Base-by-base conservation (phyloP, 2,113 vertebrate species). In the Plectropomus leopardus region DNA sequence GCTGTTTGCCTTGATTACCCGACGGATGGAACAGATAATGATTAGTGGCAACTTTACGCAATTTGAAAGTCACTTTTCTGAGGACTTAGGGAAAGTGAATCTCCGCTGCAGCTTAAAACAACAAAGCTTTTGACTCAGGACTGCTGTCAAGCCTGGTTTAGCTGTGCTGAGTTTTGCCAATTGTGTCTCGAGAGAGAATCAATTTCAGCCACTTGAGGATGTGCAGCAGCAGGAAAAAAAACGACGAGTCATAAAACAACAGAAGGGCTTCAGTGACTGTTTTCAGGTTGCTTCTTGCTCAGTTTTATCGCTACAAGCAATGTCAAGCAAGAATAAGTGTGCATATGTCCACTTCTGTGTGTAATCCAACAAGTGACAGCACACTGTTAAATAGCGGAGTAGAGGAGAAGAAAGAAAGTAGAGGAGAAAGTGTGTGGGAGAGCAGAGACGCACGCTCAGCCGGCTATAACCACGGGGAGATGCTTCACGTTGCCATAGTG, bases 401-500 rank as follows among this genome's bases (percentile, higher is more conserved):
- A 9, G 26, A 24, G 21, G 21, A 42, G 48, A 57, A 58, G 53
- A 80, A 45, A 34, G 55, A 21, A 54, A 26, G 58, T 32, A 16
- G 44, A 72, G 69, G 40, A 88, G 80, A 72, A 86, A 79, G 72
- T 76, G 86, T 85, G 87, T 83, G 85, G 87, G 86, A 85, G 84
- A 84, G 34, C 47, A 68, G 82, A 82, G 84, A 77, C 21, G 81
- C 82, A 65, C 1, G 78, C 75, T 87, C 72, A 11, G 2, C 73
- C 58, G 83, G 69, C 82, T 77, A 82, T 85, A 83, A 88, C 92
- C 87, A 82, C 74, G 42, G 55, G 78, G 72, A 88, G 83, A 91
- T 77, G 92, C 90, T 92, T 80, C 70, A 53, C 11, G 88, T 92
- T 92, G 85, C 90, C 48, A 64, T 90, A 83, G 90, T 53, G 85